Conservation (phyloP, 2,797 vertebrate genomes). For the Gymnothorax reevesii region DNA sequence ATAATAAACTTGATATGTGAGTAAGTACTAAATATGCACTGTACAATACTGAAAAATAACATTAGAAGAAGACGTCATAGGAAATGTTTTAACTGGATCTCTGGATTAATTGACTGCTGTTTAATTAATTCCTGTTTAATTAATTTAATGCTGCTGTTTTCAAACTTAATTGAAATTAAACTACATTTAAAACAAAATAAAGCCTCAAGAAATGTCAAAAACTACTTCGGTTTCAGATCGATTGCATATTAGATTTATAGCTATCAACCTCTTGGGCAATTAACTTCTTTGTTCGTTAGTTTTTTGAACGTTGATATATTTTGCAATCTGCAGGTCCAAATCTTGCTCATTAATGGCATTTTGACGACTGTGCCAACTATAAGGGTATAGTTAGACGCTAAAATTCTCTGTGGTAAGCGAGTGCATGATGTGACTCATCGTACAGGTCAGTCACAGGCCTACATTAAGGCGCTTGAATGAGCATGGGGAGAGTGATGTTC, state of each 20-base stretch:
- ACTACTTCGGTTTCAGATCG: neutral
- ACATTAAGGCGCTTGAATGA: neutral
- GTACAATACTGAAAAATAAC: neutral
- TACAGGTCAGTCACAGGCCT: neutral
- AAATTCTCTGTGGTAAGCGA: conserved; percentile 46
- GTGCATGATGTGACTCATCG: conserved; percentile 63
- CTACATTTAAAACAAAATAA: neutral
- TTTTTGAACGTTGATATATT: neutral
- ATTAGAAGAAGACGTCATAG: too few relatives aligned
- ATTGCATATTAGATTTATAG: neutral
- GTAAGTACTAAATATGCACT: too few relatives aligned
- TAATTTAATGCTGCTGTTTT: neutral
- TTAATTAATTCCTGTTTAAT: too few relatives aligned
- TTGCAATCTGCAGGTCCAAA: neutral
- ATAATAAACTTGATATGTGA: neutral
- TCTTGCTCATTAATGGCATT: neutral
- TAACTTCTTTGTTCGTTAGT: neutral
- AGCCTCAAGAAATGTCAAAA: neutral
- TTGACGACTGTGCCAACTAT: neutral
- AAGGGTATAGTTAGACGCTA: neutral
- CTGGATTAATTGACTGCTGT: neutral
- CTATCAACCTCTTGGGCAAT: neutral
- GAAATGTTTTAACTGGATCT: too few relatives aligned
- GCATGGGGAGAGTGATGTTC: neutral
- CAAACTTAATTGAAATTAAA: neutral